Conservation (phyloP, 2,797 vertebrate species). For the Petrocephalus schoutedeni region DNA sequence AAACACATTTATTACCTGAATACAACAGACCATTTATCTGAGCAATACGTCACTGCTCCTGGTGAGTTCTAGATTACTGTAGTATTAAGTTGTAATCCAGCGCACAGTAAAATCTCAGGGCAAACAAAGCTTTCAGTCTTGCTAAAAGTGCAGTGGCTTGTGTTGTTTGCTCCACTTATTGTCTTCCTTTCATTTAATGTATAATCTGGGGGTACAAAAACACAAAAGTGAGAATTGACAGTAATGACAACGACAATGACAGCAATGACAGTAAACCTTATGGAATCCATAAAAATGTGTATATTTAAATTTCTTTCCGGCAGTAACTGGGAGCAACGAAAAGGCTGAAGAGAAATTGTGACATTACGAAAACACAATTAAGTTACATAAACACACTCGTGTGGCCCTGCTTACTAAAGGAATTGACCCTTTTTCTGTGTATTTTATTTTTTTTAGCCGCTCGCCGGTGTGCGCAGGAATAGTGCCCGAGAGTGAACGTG, state of each 20-base stretch:
- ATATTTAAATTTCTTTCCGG: neutral
- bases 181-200: neutral
- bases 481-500: neutral
- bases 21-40: neutral
- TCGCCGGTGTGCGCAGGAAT: neutral
- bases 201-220: neutral
- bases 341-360: neutral
- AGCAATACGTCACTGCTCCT: neutral
- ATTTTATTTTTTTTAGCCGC: neutral
- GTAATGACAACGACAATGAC: no score
- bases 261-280: neutral
- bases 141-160: neutral
- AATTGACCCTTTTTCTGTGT: neutral
- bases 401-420: neutral
- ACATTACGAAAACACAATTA: neutral
- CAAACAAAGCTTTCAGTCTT: no score
- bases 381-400: neutral
- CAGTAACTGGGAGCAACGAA: neutral
- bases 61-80: neutral
- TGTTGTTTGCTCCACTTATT: neutral
- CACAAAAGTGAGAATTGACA: neutral
- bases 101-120: neutral
- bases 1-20: neutral
- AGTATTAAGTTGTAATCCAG: neutral
- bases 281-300: neutral